Evolutionary conservation across 92 coral and sea anemone species (phyloP).

Genomic region (Parazoanthus darwini): DNA sequence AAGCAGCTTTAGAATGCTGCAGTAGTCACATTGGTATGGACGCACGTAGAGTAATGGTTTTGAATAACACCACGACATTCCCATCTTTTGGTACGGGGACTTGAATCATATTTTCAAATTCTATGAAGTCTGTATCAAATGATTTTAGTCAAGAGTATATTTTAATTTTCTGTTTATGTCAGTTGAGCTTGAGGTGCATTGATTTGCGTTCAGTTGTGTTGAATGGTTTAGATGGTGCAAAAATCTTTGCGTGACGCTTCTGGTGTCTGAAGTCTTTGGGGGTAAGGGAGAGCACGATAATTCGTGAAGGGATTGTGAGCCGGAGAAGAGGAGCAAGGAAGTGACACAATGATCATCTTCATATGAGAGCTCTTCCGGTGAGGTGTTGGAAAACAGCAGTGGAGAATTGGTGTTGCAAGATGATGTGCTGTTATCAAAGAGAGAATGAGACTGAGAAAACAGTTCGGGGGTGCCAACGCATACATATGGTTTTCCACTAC

Average conservation of each 20-base stretch:
- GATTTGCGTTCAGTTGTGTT: constrained; percentile 5
- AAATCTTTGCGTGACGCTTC: not conserved
- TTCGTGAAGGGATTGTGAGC: not conserved
- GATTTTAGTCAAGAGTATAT: too few relatives aligned
- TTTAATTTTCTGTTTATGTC: not conserved
- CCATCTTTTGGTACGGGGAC: too few relatives aligned
- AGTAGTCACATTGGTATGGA: too few relatives aligned
- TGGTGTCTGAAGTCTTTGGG: not conserved
- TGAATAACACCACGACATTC: too few relatives aligned
- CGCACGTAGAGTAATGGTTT: too few relatives aligned
- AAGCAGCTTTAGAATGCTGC: too few relatives aligned
- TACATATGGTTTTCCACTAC: not conserved
- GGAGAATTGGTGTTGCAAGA: not conserved
- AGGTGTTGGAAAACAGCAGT: not conserved
- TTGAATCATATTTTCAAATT: too few relatives aligned
- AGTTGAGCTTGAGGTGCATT: not conserved
- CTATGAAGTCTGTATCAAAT: too few relatives aligned
- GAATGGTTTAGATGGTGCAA: not conserved
- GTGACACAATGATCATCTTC: not conserved
- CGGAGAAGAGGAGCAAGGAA: constrained; percentile 12
- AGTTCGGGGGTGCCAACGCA: not conserved
- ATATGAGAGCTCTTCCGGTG: not conserved
- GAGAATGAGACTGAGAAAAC: constrained; percentile 23
- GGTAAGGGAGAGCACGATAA: not conserved
- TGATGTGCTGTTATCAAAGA: constrained; percentile 14